Conservation (phyloP, 2,113 vertebrate genomes). For the Nerophis lumbriciformis region DNA sequence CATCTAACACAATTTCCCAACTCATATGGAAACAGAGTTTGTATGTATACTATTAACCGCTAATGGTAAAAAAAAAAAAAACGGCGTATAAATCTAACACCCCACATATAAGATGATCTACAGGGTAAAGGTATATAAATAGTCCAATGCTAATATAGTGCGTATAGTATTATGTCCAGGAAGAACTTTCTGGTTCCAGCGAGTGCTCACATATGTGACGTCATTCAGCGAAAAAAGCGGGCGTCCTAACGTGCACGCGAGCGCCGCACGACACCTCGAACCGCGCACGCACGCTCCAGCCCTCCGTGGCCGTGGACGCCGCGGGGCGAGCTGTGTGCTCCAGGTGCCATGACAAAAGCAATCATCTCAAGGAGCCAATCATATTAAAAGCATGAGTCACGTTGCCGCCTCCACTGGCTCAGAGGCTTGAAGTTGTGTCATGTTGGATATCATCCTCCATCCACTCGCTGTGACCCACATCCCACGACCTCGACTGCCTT, state of each 20-base stretch:
- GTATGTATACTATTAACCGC: too few relatives aligned
- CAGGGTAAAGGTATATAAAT: too few relatives aligned
- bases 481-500: slow-evolving; percentile 23
- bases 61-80: too few relatives aligned
- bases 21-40: too few relatives aligned
- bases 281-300: slow-evolving; percentile 11
- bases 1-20: too few relatives aligned
- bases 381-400: slow-evolving; percentile 66
- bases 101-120: too few relatives aligned
- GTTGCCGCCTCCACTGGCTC: slow-evolving; percentile 57
- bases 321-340: slow-evolving; percentile 38
- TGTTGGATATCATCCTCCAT: slow-evolving; percentile 51
- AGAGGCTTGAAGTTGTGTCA: slow-evolving; percentile 64
- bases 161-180: slow-evolving; percentile 25
- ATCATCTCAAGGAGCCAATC: slow-evolving; percentile 65
- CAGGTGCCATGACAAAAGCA: slow-evolving; percentile 65
- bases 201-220: slow-evolving; percentile 21
- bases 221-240: slow-evolving; percentile 10
- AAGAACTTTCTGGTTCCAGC: slow-evolving; percentile 9
- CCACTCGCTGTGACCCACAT: slow-evolving; percentile 61
- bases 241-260: slow-evolving; percentile 4
- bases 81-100: too few relatives aligned
- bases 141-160: too few relatives aligned
- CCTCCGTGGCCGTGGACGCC: slow-evolving; percentile 26
- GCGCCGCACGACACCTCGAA: slow-evolving; percentile 11